Conservation (phyloP, 2,113 vertebrate genomes). For the Cyphomyrus plagiostoma region DNA sequence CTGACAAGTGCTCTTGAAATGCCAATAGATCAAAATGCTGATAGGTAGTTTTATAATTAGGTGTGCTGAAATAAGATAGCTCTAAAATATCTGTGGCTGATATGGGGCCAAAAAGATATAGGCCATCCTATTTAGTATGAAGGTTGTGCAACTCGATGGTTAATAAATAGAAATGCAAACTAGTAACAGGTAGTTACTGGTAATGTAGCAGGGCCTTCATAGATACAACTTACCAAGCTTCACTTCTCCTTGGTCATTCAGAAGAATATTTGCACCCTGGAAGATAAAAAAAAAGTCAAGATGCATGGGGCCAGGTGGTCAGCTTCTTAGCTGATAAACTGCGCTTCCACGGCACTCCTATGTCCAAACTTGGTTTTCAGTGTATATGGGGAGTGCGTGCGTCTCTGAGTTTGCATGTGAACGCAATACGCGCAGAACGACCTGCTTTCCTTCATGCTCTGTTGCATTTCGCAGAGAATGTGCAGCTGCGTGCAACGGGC, state of each 20-base stretch:
- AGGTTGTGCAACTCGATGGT: neutral
- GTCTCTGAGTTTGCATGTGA: neutral
- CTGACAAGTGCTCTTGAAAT: neutral
- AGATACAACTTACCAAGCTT: slow-evolving; percentile 67
- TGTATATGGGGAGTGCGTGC: neutral
- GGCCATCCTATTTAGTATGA: neutral
- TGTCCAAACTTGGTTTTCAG: neutral
- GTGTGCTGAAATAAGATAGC: neutral
- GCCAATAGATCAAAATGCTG: neutral
- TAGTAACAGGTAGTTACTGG: neutral
- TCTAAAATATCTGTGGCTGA: neutral
- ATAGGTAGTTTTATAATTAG: neutral
- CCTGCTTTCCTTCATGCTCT: neutral
- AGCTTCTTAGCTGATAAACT: neutral
- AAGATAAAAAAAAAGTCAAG: slow-evolving; percentile 13
- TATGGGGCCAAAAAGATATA: neutral
- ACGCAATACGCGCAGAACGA: neutral
- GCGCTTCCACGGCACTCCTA: no score
- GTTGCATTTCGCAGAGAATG: neutral
- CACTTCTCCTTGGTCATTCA: slow-evolving; percentile 79
- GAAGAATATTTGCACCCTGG: slow-evolving; percentile 86
- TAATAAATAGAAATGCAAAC: neutral
- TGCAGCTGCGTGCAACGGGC: neutral
- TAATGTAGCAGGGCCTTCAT: neutral
- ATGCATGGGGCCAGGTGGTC: neutral